Percentiles rank a stretch among this genome's conserved stretches.
phyloP scores from a whole-genome alignment of 1,140 invertebrate genomes.

The Sweltsa coloradensis region DNA sequence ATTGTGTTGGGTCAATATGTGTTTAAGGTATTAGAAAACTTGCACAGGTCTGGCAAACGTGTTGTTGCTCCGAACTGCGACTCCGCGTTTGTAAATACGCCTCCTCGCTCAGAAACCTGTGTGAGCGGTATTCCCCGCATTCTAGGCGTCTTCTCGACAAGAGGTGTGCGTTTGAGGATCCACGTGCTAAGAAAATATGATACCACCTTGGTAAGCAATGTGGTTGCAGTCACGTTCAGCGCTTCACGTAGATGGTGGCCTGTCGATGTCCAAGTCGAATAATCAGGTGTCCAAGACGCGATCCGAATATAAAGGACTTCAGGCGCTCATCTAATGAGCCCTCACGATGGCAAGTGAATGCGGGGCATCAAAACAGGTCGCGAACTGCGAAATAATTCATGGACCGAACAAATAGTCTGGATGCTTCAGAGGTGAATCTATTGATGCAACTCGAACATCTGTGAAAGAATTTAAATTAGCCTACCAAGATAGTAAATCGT shows the following conservation, averaged over 20 bases:
- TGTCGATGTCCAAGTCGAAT: constrained; percentile 89
- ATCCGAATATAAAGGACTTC: constrained; percentile 85
- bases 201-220: constrained; percentile 76
- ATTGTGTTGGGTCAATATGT: constrained; percentile 57
- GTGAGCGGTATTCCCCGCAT: constrained; percentile 82
- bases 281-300: constrained; percentile 80
- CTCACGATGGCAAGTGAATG: constrained; percentile 88
- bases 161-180: constrained; percentile 49
- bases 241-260: constrained; percentile 69
- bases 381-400: constrained; percentile 75
- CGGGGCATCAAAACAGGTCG: constrained; percentile 81
- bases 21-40: constrained; percentile 79
- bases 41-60: constrained; percentile 84
- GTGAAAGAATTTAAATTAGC: no score
- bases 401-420: constrained; percentile 84
- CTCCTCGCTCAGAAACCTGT: constrained; percentile 73
- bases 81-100: constrained; percentile 79
- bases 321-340: constrained; percentile 81
- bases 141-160: constrained; percentile 83
- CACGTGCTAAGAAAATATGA: constrained; percentile 35
- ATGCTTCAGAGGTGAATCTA: constrained; percentile 49
- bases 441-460: no score
- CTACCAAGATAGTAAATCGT: no score
- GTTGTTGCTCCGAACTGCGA: constrained; percentile 66
- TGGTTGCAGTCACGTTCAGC: constrained; percentile 89